These are phyloP conservation scores for Archivesica marissinica DNA, from an alignment of 1,140 invertebrate genomes.

Conservation along the genomic window DNA sequence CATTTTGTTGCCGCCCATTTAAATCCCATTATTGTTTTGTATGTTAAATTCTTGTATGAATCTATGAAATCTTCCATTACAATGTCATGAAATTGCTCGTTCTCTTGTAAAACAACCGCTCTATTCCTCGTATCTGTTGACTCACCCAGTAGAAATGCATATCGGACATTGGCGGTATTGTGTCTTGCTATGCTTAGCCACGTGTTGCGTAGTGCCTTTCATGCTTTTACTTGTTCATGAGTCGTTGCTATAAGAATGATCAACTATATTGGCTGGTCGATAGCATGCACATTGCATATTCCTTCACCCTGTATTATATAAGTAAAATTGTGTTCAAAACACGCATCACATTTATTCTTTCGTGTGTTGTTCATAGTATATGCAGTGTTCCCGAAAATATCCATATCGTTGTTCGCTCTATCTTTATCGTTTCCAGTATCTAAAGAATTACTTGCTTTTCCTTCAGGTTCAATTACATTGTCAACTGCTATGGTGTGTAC, in stretches of 20 bases:
- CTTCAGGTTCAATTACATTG: too few relatives aligned
- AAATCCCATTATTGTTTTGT: constrained; percentile 92
- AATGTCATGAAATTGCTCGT: constrained; percentile 87
- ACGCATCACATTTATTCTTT: constrained; percentile 11
- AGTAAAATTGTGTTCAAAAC: constrained; percentile 43
- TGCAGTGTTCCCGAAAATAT: neutral
- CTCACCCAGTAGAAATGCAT: constrained; percentile 64
- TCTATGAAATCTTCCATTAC: constrained; percentile 92
- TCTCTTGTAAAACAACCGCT: constrained; percentile 84
- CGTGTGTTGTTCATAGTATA: neutral
- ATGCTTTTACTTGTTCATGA: constrained; percentile 11
- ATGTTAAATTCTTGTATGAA: constrained; percentile 92
- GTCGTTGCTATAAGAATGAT: constrained; percentile 48
- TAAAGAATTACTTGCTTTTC: too few relatives aligned
- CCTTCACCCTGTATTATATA: constrained; percentile 34
- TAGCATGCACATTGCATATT: constrained; percentile 19
- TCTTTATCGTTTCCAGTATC: neutral
- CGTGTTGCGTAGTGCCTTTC: constrained; percentile 65
- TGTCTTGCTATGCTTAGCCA: constrained; percentile 64
- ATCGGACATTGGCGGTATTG: constrained; percentile 65
- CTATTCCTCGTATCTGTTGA: neutral
- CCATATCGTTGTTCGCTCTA: neutral
- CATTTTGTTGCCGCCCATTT: constrained; percentile 90
- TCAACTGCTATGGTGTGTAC: too few relatives aligned
- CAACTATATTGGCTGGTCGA: constrained; percentile 26